phyloP scores from a whole-genome alignment of 2,797 vertebrate genomes.

The Amphiprion clarkii region DNA sequence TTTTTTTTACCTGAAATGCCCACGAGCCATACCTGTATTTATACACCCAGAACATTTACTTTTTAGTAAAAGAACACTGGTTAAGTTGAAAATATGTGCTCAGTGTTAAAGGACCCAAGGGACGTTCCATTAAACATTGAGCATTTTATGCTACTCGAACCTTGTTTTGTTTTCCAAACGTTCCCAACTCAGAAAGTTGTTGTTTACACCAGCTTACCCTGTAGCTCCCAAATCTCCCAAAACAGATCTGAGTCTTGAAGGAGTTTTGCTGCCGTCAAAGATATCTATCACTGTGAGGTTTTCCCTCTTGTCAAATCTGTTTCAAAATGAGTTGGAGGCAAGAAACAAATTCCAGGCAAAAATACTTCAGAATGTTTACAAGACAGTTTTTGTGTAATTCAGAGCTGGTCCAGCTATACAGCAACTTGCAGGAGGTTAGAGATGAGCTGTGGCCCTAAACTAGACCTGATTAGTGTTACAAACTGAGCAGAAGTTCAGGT shows the following conservation, averaged over 20 bases:
- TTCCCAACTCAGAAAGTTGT: not conserved
- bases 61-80: not conserved
- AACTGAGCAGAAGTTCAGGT: too few species aligned
- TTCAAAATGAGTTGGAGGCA: slow-evolving; percentile 12
- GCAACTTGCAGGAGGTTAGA: too few species aligned
- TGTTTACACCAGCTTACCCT: not conserved
- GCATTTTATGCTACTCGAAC: not conserved
- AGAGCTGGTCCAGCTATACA: too few species aligned
- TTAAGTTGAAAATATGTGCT: slow-evolving; percentile 1
- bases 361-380: slow-evolving; percentile 16
- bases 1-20: not conserved
- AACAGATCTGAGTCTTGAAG: slow-evolving; percentile 4
- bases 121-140: not conserved
- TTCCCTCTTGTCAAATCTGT: not conserved
- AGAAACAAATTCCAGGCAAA: not conserved
- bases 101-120: not conserved
- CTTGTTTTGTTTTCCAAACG: slow-evolving; percentile 11
- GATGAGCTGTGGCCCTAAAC: too few species aligned
- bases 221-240: slow-evolving; percentile 3
- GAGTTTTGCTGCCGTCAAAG: slow-evolving; percentile 15
- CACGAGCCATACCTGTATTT: not conserved
- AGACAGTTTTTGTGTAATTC: slow-evolving; percentile 7
- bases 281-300: slow-evolving; percentile 11
- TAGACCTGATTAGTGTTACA: too few species aligned
- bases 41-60: not conserved